Conservation (phyloP, 2,113 vertebrate genomes). For the Xiphias gladius region DNA sequence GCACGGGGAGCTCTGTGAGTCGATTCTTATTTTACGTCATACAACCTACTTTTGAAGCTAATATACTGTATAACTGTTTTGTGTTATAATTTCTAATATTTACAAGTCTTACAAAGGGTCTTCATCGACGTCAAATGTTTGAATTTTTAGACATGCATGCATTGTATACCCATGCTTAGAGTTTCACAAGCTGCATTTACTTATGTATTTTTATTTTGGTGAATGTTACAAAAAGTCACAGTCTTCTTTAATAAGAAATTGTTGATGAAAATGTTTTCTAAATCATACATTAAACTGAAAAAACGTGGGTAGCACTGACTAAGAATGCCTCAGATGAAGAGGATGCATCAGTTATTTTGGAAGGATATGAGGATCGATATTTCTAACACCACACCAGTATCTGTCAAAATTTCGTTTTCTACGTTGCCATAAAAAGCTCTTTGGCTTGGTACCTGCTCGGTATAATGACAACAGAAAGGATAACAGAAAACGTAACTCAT, state of each 20-base stretch:
- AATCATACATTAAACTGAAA: not conserved
- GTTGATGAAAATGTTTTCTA: no score
- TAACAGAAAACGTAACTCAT: no score
- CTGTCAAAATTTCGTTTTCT: not conserved
- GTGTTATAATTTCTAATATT: no score
- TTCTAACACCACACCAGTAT: not conserved
- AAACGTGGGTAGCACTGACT: no score
- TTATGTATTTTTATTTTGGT: no score
- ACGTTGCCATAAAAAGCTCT: not conserved
- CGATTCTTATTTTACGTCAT: not conserved
- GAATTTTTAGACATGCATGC: not conserved
- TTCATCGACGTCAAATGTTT: no score
- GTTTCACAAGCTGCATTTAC: no score
- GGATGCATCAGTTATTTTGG: not conserved
- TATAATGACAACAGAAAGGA: not conserved
- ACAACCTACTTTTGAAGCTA: not conserved
- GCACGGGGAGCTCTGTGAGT: constrained; percentile 97
- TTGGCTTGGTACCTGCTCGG: not conserved
- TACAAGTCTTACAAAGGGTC: no score
- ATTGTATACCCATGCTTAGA: not conserved
- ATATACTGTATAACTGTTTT: no score
- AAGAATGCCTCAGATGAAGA: not conserved
- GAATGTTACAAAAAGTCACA: no score
- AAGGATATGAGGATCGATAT: constrained; percentile 1
- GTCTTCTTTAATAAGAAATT: no score